phyloP scores from a whole-genome alignment of 1,140 invertebrate species.

The Drosophila kanapiae region DNA sequence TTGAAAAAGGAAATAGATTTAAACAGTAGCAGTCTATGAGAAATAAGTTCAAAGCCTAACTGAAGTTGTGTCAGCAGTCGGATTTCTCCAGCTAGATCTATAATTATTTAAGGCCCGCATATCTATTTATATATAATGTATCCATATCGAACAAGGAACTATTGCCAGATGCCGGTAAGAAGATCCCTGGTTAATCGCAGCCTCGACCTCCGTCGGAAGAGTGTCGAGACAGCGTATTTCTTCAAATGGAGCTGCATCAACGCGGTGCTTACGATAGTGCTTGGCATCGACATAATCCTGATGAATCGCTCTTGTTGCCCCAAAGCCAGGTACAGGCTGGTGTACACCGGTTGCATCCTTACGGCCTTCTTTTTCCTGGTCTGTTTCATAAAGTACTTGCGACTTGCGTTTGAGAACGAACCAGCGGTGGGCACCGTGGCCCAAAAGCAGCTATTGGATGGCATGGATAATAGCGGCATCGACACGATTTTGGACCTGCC shows the following conservation, averaged over 20 bases:
- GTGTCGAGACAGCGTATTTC: constrained; percentile 34
- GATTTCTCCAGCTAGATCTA: background rate
- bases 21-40: background rate
- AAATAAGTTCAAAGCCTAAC: background rate
- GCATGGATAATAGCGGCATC: constrained; percentile 35
- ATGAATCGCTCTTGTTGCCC: constrained; percentile 40
- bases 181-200: constrained; percentile 44
- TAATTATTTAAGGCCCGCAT: background rate
- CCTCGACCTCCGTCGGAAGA: constrained; percentile 57
- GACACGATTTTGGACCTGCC: constrained; percentile 1
- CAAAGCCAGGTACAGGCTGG: constrained; percentile 21
- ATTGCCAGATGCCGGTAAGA: background rate
- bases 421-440: constrained; percentile 73
- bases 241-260: constrained; percentile 74
- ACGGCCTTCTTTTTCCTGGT: constrained; percentile 79
- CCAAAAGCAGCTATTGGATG: constrained; percentile 84
- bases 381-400: constrained; percentile 83
- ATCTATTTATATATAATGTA: background rate
- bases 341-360: constrained; percentile 69
- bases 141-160: background rate
- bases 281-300: background rate
- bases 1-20: background rate
- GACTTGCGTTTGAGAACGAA: constrained; percentile 54
- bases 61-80: background rate
- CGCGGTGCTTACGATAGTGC: constrained; percentile 27